phyloP scores from a whole-genome alignment of 2,888 invertebrate genomes.

The Mythimna pallens region DNA sequence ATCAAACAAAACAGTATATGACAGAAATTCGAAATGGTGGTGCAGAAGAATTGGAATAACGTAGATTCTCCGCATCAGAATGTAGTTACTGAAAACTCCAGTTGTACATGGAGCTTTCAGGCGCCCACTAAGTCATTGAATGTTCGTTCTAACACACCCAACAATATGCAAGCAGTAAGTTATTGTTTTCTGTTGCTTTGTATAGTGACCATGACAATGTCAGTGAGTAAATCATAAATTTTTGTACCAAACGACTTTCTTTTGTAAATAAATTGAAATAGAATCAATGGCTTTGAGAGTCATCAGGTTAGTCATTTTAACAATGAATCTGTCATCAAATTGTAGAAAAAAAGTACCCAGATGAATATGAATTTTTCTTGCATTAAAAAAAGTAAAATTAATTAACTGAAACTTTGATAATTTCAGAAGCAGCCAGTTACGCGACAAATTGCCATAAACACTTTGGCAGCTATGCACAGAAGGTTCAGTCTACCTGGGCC shows the following conservation, averaged over 20 bases:
- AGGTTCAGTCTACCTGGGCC: slow-evolving; percentile 90
- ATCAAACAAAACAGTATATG: slow-evolving; percentile 53
- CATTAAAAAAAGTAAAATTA: too few relatives aligned
- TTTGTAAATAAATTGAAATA: slow-evolving; percentile 4
- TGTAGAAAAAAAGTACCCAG: too few relatives aligned
- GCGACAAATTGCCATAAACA: slow-evolving; percentile 93
- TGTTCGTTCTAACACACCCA: slow-evolving; percentile 73
- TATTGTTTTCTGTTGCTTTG: background rate
- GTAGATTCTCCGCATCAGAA: slow-evolving; percentile 80
- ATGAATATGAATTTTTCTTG: too few relatives aligned
- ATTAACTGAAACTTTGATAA: background rate
- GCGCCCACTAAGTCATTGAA: slow-evolving; percentile 78
- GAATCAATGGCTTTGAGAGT: background rate
- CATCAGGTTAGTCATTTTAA: too few relatives aligned
- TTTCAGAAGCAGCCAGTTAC: slow-evolving; percentile 87
- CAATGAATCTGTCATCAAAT: too few relatives aligned
- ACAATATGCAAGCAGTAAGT: slow-evolving; percentile 82
- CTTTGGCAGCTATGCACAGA: slow-evolving; percentile 92
- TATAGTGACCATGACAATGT: slow-evolving; percentile 53
- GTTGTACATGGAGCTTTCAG: slow-evolving; percentile 83
- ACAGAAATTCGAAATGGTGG: slow-evolving; percentile 83
- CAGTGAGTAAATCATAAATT: slow-evolving; percentile 39
- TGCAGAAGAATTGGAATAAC: slow-evolving; percentile 85
- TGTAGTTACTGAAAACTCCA: slow-evolving; percentile 74
- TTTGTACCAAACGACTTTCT: background rate